phyloP scores from a whole-genome alignment of 35 echinoderm and acorn worm genomes.

The Apostichopus japonicus region DNA sequence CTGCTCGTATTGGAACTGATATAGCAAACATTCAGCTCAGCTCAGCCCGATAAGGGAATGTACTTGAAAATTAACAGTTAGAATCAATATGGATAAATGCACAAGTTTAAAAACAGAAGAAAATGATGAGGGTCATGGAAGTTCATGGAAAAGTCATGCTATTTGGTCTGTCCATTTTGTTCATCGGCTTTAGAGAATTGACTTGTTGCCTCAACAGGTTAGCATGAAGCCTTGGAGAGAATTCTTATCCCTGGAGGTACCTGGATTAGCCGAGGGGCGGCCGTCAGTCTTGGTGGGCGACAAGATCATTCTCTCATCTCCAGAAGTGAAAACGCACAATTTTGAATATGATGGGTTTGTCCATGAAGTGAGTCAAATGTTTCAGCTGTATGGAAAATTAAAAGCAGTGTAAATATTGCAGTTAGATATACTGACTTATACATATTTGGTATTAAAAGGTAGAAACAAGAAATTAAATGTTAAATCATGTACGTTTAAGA shows the following conservation, averaged over 20 bases:
- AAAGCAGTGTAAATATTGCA: not conserved
- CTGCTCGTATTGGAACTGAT: too few relatives aligned
- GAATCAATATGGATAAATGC: too few relatives aligned
- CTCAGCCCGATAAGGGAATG: too few relatives aligned
- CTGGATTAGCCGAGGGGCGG: slow-evolving; percentile 91
- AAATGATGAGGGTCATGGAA: too few relatives aligned
- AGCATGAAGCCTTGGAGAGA: slow-evolving; percentile 86
- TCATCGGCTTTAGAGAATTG: too few relatives aligned
- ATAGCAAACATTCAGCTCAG: too few relatives aligned
- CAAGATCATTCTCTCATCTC: slow-evolving; percentile 78
- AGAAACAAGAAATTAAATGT: too few relatives aligned
- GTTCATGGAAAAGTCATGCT: too few relatives aligned
- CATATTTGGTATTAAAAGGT: not conserved
- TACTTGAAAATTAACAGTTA: too few relatives aligned
- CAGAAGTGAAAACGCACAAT: slow-evolving; percentile 1
- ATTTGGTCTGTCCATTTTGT: too few relatives aligned
- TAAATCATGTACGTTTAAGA: too few relatives aligned
- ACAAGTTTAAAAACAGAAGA: too few relatives aligned
- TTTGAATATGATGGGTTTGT: slow-evolving; percentile 85
- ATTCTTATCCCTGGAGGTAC: slow-evolving; percentile 80
- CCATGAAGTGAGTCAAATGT: slow-evolving; percentile 78
- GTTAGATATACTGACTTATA: not conserved
- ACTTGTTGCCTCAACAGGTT: slow-evolving; percentile 44
- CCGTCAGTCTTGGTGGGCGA: slow-evolving; percentile 95
- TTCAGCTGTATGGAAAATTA: not conserved